phyloP scores from a whole-genome alignment of 2,797 vertebrate genomes.

The Falco columbarius region DNA sequence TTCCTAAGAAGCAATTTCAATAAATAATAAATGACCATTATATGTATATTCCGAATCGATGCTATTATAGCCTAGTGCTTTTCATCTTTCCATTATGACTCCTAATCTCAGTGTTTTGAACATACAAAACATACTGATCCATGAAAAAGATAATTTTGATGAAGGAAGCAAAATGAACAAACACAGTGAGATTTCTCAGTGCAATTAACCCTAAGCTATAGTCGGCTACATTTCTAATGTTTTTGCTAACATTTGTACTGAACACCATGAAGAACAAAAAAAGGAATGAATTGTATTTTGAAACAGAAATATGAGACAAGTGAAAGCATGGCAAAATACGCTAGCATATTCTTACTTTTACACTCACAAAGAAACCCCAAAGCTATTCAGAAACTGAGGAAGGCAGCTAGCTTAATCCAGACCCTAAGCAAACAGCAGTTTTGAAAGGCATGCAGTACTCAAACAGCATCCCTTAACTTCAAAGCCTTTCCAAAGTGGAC shows the following conservation, averaged over 20 bases:
- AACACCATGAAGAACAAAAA: neutral
- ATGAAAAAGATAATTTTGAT: neutral
- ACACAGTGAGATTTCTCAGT: neutral
- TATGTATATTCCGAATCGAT: neutral
- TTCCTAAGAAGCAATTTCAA: neutral
- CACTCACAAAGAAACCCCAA: neutral
- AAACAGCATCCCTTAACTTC: conserved; percentile 9
- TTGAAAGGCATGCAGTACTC: neutral
- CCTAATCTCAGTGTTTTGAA: neutral
- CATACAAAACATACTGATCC: neutral
- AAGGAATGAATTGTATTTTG: neutral
- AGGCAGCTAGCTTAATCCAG: neutral
- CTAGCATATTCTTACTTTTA: neutral
- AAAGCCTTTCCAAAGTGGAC: conserved; percentile 16
- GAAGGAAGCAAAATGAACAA: neutral
- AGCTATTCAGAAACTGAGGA: neutral
- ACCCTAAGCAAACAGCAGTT: neutral
- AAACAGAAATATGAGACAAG: neutral
- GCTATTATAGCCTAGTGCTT: neutral
- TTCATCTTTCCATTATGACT: neutral
- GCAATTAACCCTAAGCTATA: neutral
- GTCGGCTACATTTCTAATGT: neutral
- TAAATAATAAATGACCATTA: neutral
- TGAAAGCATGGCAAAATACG: neutral
- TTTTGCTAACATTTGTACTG: neutral